Conservation (phyloP, 2,113 vertebrate genomes). For the Cyanoderma ruficeps region DNA sequence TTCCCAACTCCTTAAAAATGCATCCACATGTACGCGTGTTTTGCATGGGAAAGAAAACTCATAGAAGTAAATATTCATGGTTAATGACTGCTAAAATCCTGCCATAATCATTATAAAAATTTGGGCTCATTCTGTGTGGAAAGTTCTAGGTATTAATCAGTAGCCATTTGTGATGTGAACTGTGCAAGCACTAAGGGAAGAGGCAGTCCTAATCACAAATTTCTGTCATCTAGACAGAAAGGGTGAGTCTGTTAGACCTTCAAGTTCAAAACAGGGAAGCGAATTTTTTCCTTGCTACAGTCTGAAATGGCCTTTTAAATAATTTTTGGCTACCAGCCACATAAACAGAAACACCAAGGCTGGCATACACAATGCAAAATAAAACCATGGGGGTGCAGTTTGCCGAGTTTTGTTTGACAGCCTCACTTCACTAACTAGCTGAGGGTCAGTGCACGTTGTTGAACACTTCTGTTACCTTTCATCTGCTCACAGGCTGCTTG, state of each 20-base stretch:
- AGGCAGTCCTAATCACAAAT: neutral
- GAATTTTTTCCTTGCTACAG: neutral
- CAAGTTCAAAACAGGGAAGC: neutral
- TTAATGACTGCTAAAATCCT: conserved; percentile 29
- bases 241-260: neutral
- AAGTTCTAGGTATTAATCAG: neutral
- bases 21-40: conserved; percentile 51
- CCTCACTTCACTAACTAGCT: neutral
- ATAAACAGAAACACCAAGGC: neutral
- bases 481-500: neutral
- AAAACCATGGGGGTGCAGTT: neutral
- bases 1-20: conserved; percentile 76
- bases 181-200: neutral
- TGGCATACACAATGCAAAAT: neutral
- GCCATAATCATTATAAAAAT: neutral
- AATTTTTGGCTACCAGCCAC: neutral
- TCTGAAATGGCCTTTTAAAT: conserved; percentile 30
- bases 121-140: neutral
- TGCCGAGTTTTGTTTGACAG: neutral
- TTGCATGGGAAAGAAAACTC: conserved; percentile 62
- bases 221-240: neutral
- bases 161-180: neutral
- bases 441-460: neutral
- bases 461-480: neutral
- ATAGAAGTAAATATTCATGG: neutral